Percentiles rank a stretch among this genome's conserved stretches.
phyloP scores from a whole-genome alignment of 2,113 vertebrate species.

The Cavia porcellus region DNA sequence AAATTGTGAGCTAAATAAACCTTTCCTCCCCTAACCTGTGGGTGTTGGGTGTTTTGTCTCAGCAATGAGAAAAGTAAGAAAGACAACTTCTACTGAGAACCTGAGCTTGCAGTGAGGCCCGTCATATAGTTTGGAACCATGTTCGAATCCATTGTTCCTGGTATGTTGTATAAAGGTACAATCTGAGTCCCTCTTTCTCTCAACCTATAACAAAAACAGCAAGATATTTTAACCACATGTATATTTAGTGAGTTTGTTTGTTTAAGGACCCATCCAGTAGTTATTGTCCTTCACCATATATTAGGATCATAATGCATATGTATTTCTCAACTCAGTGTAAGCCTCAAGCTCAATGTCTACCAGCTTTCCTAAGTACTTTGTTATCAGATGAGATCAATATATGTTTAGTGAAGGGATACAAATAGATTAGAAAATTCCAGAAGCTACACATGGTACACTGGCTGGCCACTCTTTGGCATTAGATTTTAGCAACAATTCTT shows the following conservation, averaged over 20 bases:
- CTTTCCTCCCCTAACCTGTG: not conserved
- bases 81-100: not conserved
- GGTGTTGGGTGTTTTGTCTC: not conserved
- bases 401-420: not conserved
- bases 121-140: not conserved
- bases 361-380: not conserved
- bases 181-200: not conserved
- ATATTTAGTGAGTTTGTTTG: not conserved
- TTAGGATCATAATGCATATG: not conserved
- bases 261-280: not conserved
- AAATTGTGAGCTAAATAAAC: not conserved
- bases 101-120: not conserved
- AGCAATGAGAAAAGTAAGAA: not conserved
- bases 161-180: not conserved
- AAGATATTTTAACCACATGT: conserved; percentile 5
- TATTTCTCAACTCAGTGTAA: not conserved
- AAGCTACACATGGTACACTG: not conserved
- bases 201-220: not conserved
- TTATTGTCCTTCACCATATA: not conserved
- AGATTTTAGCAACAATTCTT: not conserved
- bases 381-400: not conserved
- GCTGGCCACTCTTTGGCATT: not conserved
- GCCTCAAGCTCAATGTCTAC: not conserved
- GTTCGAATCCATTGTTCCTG: not conserved
- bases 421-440: not conserved